Evolutionary conservation across 1,140 invertebrate genomes (phyloP).

Genomic region (Liolophura sinensis): DNA sequence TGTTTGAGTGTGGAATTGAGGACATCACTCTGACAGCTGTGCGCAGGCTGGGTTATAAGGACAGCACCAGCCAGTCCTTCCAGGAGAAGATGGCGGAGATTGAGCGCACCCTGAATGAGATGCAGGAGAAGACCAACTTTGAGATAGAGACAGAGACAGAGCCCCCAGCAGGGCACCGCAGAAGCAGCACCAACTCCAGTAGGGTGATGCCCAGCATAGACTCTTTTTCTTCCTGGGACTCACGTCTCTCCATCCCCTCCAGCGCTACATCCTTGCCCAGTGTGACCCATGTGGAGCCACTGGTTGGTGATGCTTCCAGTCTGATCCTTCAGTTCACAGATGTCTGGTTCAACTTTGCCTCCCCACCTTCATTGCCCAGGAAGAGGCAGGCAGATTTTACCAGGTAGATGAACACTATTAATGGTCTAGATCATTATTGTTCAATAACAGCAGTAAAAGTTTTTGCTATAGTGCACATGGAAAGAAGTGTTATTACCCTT

Average conservation of each 20-base stretch:
- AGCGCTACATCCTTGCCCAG: slow-evolving; percentile 11
- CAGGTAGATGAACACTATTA: too few species aligned
- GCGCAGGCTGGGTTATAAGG: slow-evolving; percentile 62
- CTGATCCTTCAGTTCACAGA: slow-evolving; percentile 79
- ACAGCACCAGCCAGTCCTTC: slow-evolving; percentile 28
- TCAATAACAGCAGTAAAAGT: too few species aligned
- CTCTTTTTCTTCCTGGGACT: slow-evolving; percentile 35
- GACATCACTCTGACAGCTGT: slow-evolving; percentile 82
- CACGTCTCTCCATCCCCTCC: slow-evolving; percentile 39
- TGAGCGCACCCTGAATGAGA: slow-evolving; percentile 29
- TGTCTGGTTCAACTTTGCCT: slow-evolving; percentile 97
- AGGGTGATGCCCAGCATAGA: neutral
- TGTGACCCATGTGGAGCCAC: slow-evolving; percentile 18
- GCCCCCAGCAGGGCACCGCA: neutral
- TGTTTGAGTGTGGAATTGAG: slow-evolving; percentile 96
- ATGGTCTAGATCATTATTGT: too few species aligned
- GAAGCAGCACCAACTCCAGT: slow-evolving; percentile 14
- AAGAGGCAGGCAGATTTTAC: slow-evolving; percentile 95
- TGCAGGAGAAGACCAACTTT: slow-evolving; percentile 27
- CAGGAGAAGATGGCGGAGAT: slow-evolving; percentile 37
- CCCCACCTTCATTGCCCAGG: slow-evolving; percentile 90
- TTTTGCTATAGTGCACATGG: too few species aligned
- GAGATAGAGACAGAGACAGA: slow-evolving; percentile 20
- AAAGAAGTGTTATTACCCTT: too few species aligned
- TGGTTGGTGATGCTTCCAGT: slow-evolving; percentile 59